Conservation (phyloP, 1,140 invertebrate species). For the Drosophila santomea region DNA sequence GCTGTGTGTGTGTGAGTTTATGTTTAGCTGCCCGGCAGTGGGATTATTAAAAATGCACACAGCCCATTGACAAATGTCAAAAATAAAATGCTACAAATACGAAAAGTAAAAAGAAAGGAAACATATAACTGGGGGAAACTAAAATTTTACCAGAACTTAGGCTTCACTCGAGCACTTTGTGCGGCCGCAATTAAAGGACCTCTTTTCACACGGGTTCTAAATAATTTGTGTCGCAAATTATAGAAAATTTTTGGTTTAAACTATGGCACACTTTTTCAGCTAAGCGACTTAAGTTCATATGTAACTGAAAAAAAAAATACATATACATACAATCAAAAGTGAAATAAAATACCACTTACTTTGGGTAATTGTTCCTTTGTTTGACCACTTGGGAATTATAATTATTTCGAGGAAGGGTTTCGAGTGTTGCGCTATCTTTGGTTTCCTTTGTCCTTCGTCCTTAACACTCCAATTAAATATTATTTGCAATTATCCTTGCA, state of each 20-base stretch:
- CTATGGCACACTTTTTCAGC: too few species aligned
- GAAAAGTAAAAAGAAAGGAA: neutral
- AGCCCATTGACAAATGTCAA: conserved; percentile 36
- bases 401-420: neutral
- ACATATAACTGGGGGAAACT: neutral
- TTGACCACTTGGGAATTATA: conserved; percentile 2
- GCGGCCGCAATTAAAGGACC: conserved; percentile 5
- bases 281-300: too few species aligned
- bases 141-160: conserved; percentile 1
- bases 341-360: conserved; percentile 3
- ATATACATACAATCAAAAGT: neutral
- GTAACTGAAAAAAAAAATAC: too few species aligned
- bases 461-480: conserved; percentile 34
- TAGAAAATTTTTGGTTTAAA: neutral
- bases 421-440: conserved; percentile 20
- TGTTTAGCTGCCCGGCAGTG: conserved; percentile 26
- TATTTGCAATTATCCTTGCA: conserved; percentile 20
- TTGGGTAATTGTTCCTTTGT: conserved; percentile 14
- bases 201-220: neutral
- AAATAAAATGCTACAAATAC: conserved; percentile 13
- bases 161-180: neutral
- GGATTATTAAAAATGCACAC: conserved; percentile 51
- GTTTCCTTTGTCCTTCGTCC: conserved; percentile 5
- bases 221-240: conserved; percentile 1
- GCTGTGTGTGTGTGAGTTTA: conserved; percentile 23